phyloP scores from a whole-genome alignment of 2,113 vertebrate genomes.

The Gallinago paraguaiae region DNA sequence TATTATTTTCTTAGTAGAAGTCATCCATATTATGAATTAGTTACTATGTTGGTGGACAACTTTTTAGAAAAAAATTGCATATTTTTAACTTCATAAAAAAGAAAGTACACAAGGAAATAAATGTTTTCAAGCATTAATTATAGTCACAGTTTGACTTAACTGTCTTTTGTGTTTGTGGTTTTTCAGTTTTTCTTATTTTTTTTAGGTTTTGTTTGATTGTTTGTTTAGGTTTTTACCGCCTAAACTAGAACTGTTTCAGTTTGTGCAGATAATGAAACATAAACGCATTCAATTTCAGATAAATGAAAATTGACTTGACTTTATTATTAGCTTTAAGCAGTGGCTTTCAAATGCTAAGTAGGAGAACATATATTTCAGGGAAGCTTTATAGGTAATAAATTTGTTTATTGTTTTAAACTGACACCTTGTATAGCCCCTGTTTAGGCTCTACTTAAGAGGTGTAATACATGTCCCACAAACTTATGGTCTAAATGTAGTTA shows the following conservation, averaged over 20 bases:
- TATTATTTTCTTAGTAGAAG: not conserved
- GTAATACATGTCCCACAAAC: not conserved
- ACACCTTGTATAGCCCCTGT: not conserved
- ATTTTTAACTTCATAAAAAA: not conserved
- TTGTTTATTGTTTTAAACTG: not conserved
- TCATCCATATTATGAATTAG: not conserved
- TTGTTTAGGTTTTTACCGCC: too few species aligned
- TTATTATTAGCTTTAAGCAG: not conserved
- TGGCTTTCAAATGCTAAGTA: not conserved
- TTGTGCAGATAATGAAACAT: not conserved
- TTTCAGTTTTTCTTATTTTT: not conserved
- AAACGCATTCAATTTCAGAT: not conserved
- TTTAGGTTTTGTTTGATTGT: too few species aligned
- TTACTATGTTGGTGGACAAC: not conserved
- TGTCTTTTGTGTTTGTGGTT: not conserved
- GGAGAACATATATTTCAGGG: not conserved
- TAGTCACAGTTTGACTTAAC: not conserved
- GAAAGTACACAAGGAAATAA: not conserved
- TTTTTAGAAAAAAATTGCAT: not conserved
- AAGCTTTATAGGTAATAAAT: not conserved
- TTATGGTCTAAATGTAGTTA: not conserved
- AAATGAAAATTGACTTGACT: not conserved
- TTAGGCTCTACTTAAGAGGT: accelerated
- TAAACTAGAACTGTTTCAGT: not conserved
- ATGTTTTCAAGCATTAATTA: not conserved